phyloP scores from a whole-genome alignment of 1,140 invertebrate genomes.

The Megathymus violae region DNA sequence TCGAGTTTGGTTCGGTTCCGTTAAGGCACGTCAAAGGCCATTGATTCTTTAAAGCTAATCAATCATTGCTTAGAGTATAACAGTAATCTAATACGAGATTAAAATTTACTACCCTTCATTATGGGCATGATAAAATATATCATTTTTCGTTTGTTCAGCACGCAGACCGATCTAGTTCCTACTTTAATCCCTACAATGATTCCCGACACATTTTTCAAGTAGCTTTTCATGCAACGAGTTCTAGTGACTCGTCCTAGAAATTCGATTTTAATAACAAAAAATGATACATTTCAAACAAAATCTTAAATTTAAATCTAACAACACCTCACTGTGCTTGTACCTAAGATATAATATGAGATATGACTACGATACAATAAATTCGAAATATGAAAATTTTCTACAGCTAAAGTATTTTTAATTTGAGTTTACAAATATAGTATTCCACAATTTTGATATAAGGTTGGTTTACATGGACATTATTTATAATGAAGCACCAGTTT shows the following conservation, averaged over 20 bases:
- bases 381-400: constrained; percentile 3
- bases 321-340: constrained; percentile 22
- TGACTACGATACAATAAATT: constrained; percentile 12
- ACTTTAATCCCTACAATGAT: too few species aligned
- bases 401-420: constrained; percentile 6
- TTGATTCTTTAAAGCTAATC: constrained; percentile 78
- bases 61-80: constrained; percentile 50
- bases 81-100: constrained; percentile 11
- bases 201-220: too few species aligned
- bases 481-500: neutral
- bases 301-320: constrained; percentile 5
- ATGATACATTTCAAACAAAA: constrained; percentile 5
- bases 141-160: neutral
- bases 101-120: neutral
- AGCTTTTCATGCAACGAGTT: too few species aligned
- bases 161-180: too few species aligned
- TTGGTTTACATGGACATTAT: neutral
- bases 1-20: constrained; percentile 77
- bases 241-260: too few species aligned
- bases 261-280: neutral
- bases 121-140: neutral
- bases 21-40: constrained; percentile 75
- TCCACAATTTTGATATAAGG: constrained; percentile 6
- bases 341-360: neutral
- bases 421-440: constrained; percentile 15